Base-by-base conservation (phyloP, 2,888 invertebrate species). In the Agrochola litura region DNA sequence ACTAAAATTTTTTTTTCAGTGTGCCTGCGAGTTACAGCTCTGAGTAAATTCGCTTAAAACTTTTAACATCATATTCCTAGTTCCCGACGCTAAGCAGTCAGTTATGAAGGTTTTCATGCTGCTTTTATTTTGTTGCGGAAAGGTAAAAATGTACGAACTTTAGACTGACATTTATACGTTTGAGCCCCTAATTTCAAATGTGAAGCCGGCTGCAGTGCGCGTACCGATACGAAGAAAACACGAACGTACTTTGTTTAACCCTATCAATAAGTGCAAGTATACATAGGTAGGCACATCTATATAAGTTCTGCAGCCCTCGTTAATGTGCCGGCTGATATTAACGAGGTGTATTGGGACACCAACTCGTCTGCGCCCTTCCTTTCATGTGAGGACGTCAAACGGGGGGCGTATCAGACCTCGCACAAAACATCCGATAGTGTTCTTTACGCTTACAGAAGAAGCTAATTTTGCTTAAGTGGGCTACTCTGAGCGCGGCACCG, bases 391-490 rank as follows among this genome's bases (percentile, higher is more conserved):
- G 85, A 92, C 92, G 93, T 94, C 94, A 95, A 95, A 95, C 92
- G 93, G 90, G 91, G 92, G 92, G 91, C 90, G 92, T 93, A 95
- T 94, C 93, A 93, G 93, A 91, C 92, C 90, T 89, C 84, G 93
- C 91, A 95, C 93, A 95, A 95, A 95, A 95, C 96, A 95, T 93
- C 95, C 95, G 95, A 96, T 96, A 96, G 96, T 95, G 95, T 96
- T 95, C 95, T 95, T 96, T 95, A 92, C 94, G 92, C 93, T 91
- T 85, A 95, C 95, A 95, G 95, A 95, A 96, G 95, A 93, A 96
- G 96, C 96, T 96, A 96, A 96, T 96, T 96, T 96, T 95, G 93
- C 95, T 95, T 95, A 96, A 96, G 96, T 96, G 96, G 96, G 96
- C 96, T 95, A 96, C 96, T 96, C 93, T 85, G 88, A 87, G 88